Percentiles rank a stretch among this genome's conserved stretches.
These are phyloP conservation scores for Pilophorus perplexus DNA, from an alignment of 2,888 invertebrate species.

Conservation along the genomic window DNA sequence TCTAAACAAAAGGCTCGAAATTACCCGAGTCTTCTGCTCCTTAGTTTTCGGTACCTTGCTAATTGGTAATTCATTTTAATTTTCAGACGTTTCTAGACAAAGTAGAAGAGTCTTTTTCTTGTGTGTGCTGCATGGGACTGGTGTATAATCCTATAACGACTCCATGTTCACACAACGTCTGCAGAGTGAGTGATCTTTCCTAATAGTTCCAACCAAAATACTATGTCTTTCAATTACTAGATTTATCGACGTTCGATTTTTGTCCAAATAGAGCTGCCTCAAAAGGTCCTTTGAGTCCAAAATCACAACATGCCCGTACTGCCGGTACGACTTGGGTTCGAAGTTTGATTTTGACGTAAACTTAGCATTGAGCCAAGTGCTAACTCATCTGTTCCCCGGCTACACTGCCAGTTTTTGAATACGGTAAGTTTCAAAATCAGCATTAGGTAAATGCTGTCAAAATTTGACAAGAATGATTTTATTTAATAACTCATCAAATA, in stretches of 20 bases:
- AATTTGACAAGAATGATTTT: too few species aligned
- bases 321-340: slow-evolving; percentile 63
- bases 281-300: slow-evolving; percentile 65
- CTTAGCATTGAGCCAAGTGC: slow-evolving; percentile 57
- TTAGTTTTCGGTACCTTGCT: slow-evolving; percentile 36
- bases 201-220: not conserved
- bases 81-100: slow-evolving; percentile 61
- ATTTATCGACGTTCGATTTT: not conserved
- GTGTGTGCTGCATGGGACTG: slow-evolving; percentile 76
- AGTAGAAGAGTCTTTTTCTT: slow-evolving; percentile 67
- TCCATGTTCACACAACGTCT: slow-evolving; percentile 72
- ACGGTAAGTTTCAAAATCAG: too few species aligned
- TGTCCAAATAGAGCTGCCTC: slow-evolving; percentile 59
- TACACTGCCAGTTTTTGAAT: too few species aligned
- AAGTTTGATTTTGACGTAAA: slow-evolving; percentile 59
- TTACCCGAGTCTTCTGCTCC: slow-evolving; percentile 19
- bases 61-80: not conserved
- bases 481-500: too few species aligned
- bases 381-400: slow-evolving; percentile 65
- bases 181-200: slow-evolving; percentile 55
- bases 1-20: too few species aligned
- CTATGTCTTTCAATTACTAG: too few species aligned
- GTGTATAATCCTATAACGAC: slow-evolving; percentile 70
- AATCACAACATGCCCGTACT: slow-evolving; percentile 66
- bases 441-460: too few species aligned